Base-by-base conservation (phyloP, 2,888 invertebrate genomes). In the Julus scandinavius region DNA sequence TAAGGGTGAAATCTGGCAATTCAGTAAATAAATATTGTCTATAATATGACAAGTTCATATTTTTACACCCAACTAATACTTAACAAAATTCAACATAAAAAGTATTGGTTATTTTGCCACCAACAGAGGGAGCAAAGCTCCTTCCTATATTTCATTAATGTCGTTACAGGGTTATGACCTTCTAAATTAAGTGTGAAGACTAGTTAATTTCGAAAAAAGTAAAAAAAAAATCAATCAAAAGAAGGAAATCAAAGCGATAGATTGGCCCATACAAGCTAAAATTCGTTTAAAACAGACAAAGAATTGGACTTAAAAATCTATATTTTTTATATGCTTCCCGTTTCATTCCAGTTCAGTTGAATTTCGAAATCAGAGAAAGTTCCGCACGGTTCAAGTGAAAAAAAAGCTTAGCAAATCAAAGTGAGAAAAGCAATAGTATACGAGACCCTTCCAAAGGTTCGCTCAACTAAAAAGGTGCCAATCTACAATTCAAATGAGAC, bases 261-360 rank as follows among this genome's bases (percentile, higher is more conserved):
- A 72, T 29, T 72, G 29, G 72, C 72, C 72, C 9, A 72, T 29
- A 72, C 29, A 29, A 7, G 29, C 29, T 29, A 9, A 72, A 72
- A 72, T 72, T 72, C 72, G 72, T 72, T 72, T 72, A 72, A 72
- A 63, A 29, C 72, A 72, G 72, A 72, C 72, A 72, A 72, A 72
- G 72, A n/a, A 11, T 72, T 72, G 72, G 72, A 29, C 72, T 72
- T 72, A 72, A 72, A 72, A 72, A 72, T 72, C 72, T 29, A 72
- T 72, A 29, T 72, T 29, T 72, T 63, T 63, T 63, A 4, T 20
- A n/a, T 63, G n/a, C 63, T 20, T 7, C 72, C 72, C 72, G 72
- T 29, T 72, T 72, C 72, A 29, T 72, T 72, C 72, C 45, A 29
- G 72, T 72, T 72, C 11, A 29, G 72, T 72, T 72, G 72, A 72